A percentile compares a stretch with the other conserved stretches of the same genome.
Conservation (phyloP, 2,113 vertebrate genomes). For the Cyrtonyx montezumae region DNA sequence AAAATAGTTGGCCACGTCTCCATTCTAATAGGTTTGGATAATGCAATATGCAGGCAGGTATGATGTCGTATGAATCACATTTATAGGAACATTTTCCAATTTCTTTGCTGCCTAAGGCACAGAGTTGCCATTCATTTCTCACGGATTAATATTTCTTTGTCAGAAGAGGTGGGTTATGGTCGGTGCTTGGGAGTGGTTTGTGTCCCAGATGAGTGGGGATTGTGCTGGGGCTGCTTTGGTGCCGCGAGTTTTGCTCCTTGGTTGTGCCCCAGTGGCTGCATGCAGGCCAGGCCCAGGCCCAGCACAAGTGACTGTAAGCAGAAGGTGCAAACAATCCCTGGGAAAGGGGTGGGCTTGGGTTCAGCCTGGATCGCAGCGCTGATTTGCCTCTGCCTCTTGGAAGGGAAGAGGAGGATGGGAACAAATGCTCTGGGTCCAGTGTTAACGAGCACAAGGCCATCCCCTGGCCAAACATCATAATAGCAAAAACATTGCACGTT, state of each 20-base stretch:
- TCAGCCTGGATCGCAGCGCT: accelerated
- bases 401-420: background rate
- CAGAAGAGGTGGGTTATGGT: conserved; percentile 22
- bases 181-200: background rate
- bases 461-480: background rate
- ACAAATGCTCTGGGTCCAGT: background rate
- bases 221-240: background rate
- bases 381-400: background rate
- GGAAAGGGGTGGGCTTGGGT: background rate
- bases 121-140: conserved; percentile 37
- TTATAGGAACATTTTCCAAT: conserved; percentile 69
- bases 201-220: conserved; percentile 14
- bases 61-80: conserved; percentile 52
- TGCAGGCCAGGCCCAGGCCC: background rate
- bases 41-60: conserved; percentile 23
- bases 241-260: background rate
- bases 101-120: conserved; percentile 58
- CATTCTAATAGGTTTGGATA: conserved; percentile 25
- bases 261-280: background rate
- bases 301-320: background rate
- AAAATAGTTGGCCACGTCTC: background rate
- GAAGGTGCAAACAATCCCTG: background rate
- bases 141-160: conserved; percentile 48
- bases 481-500: background rate
- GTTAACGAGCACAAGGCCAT: accelerated